phyloP scores from a whole-genome alignment of 2,797 vertebrate species.

The Morus bassanus region DNA sequence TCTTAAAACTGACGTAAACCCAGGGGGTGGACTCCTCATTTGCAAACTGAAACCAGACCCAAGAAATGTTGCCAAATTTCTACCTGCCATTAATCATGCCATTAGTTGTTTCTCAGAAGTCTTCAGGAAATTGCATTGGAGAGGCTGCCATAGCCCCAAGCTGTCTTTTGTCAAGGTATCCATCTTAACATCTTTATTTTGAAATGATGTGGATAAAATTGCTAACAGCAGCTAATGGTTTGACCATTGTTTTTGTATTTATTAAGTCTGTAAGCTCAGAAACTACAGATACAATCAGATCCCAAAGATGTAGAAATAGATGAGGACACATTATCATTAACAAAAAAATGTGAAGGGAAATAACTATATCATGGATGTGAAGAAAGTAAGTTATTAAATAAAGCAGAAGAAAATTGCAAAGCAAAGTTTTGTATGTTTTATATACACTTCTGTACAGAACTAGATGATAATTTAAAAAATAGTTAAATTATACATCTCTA shows the following conservation, averaged over 20 bases:
- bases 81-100: not conserved
- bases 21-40: fast-evolving
- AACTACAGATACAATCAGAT: not conserved
- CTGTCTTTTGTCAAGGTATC: not conserved
- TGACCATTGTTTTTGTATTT: not conserved
- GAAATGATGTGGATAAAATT: not conserved
- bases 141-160: not conserved
- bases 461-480: not conserved
- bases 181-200: not conserved
- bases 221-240: not conserved
- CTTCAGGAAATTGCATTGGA: not conserved
- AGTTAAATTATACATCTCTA: not conserved
- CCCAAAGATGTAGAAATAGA: not conserved
- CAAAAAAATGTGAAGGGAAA: not conserved
- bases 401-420: not conserved
- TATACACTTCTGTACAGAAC: not conserved
- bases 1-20: not conserved
- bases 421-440: not conserved
- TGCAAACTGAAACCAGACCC: not conserved
- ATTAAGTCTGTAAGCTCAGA: not conserved
- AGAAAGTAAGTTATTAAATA: not conserved
- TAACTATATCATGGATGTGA: not conserved
- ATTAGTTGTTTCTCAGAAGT: not conserved
- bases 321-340: too few relatives aligned
- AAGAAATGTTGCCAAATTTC: not conserved